Percentiles rank a stretch among this genome's conserved stretches.
Evolutionary conservation across 2,113 vertebrate species (phyloP).

Genomic region (Burhinus bistriatus): DNA sequence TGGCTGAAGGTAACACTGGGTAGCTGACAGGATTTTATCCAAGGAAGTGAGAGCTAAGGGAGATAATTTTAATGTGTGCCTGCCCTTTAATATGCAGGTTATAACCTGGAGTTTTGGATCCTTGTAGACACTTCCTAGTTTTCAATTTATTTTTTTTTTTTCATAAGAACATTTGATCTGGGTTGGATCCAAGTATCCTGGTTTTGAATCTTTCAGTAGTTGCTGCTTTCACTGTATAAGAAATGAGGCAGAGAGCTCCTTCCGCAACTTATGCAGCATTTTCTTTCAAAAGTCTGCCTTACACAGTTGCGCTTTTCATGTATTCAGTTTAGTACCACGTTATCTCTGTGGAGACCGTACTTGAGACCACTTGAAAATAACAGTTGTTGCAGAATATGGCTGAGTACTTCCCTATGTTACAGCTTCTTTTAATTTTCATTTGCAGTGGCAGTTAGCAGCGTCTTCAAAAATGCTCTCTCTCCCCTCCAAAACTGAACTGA

Average conservation of each 20-base stretch:
- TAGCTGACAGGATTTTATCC: not conserved
- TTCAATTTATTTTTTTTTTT: not conserved
- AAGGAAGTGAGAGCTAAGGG: not conserved
- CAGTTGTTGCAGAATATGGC: not conserved
- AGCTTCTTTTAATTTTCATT: not conserved
- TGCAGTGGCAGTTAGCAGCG: not conserved
- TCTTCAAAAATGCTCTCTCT: not conserved
- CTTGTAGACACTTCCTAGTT: not conserved
- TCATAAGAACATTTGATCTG: not conserved
- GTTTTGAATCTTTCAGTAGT: not conserved
- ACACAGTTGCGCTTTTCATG: not conserved
- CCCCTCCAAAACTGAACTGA: not conserved
- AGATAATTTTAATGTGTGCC: not conserved
- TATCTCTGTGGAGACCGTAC: not conserved
- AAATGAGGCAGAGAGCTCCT: not conserved
- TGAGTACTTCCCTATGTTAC: not conserved
- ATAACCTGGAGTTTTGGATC: not conserved
- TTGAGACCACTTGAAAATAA: conserved; percentile 30
- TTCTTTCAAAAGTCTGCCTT: conserved; percentile 24
- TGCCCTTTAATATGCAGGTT: not conserved
- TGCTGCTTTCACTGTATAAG: not conserved
- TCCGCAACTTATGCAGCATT: conserved; percentile 1
- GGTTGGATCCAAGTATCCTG: not conserved
- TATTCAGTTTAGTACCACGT: not conserved
- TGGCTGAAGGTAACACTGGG: not conserved